Evolutionary conservation across 2,113 vertebrate genomes (phyloP).

Genomic region (Bufo gargarizans): DNA sequence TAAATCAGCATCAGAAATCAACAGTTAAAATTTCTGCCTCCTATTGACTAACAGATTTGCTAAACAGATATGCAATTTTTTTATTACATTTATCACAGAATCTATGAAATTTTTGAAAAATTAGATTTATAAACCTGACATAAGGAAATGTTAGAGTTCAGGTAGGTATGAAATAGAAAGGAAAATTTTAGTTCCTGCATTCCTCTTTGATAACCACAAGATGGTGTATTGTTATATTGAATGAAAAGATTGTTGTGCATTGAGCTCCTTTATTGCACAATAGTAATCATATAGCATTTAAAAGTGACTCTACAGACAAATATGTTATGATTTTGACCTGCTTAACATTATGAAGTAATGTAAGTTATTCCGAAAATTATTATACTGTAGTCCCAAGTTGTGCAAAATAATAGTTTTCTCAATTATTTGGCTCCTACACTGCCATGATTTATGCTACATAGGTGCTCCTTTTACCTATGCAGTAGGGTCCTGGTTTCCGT

Average conservation of each 20-base stretch:
- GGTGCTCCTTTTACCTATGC: too few relatives aligned
- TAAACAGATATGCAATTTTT: too few relatives aligned
- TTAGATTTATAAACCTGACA: background rate
- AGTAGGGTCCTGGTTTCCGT: too few relatives aligned
- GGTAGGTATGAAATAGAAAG: too few relatives aligned
- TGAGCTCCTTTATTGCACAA: background rate
- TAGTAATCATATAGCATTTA: background rate
- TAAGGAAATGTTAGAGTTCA: background rate
- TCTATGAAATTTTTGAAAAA: too few relatives aligned
- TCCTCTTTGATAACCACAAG: constrained; percentile 37
- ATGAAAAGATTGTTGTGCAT: background rate
- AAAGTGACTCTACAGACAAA: background rate
- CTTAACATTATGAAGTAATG: background rate
- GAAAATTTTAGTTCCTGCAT: constrained; percentile 15
- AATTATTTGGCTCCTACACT: too few relatives aligned
- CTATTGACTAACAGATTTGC: too few relatives aligned
- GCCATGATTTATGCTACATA: too few relatives aligned
- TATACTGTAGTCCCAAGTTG: background rate
- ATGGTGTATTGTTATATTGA: constrained; percentile 37
- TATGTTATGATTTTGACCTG: background rate
- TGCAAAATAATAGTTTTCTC: background rate
- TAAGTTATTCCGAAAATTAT: background rate
- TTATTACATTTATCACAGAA: too few relatives aligned
- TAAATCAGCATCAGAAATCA: too few relatives aligned
- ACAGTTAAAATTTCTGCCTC: too few relatives aligned